These are phyloP conservation scores for Antechinus flavipes DNA, from an alignment of 2,113 vertebrate species.

Conservation along the genomic window DNA sequence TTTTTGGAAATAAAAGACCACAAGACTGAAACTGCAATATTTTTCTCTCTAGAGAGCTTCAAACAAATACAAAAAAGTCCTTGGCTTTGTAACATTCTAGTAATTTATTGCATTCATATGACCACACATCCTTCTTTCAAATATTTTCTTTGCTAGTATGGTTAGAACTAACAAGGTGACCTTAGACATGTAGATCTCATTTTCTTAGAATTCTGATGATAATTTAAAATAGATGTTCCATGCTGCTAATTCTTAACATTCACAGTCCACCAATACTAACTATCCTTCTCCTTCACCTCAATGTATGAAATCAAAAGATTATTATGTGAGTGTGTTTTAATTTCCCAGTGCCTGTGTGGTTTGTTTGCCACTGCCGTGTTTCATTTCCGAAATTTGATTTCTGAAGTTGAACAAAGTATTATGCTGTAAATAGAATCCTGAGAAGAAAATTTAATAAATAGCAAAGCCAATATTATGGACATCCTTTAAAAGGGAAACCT, in stretches of 20 bases:
- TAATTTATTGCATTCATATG: not conserved
- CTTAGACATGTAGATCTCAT: not conserved
- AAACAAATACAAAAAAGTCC: not conserved
- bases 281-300: not conserved
- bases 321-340: not conserved
- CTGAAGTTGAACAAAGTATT: not conserved
- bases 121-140: not conserved
- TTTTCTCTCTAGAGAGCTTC: not conserved
- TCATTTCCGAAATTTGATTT: not conserved
- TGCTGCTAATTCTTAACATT: not conserved
- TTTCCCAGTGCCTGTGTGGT: not conserved
- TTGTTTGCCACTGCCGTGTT: not conserved
- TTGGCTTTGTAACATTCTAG: not conserved
- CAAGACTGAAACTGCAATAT: not conserved
- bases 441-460: constrained; percentile 8
- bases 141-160: not conserved
- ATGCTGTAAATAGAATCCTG: not conserved
- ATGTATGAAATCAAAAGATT: not conserved
- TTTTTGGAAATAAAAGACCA: not conserved
- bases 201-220: not conserved
- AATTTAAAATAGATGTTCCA: not conserved
- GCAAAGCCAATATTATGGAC: not conserved
- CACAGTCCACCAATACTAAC: not conserved
- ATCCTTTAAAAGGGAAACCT: not conserved
- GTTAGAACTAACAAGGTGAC: not conserved